phyloP scores from a whole-genome alignment of 2,113 vertebrate species.

The Hyperoodon ampullatus region DNA sequence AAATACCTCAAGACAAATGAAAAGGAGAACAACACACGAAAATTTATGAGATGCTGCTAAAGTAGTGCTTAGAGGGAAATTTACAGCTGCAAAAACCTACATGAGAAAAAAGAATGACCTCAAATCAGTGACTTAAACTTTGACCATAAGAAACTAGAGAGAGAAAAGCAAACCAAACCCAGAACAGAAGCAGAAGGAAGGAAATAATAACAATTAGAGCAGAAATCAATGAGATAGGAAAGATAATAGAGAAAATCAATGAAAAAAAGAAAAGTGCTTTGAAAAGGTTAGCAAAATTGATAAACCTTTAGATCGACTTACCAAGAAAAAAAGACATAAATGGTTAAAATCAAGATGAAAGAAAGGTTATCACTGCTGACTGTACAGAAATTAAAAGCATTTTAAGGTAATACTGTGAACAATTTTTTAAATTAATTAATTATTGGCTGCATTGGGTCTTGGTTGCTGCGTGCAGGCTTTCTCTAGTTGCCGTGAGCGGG shows the following conservation, averaged over 20 bases:
- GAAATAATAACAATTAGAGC: not conserved
- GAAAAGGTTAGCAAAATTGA: not conserved
- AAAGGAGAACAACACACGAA: not conserved
- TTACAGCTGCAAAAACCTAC: not conserved
- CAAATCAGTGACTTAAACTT: not conserved
- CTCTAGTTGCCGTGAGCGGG: too few species aligned
- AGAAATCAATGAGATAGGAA: not conserved
- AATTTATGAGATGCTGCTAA: not conserved
- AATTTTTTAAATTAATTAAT: too few species aligned
- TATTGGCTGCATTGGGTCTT: too few species aligned
- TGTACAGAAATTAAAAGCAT: not conserved
- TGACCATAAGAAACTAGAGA: not conserved
- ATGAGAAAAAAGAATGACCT: not conserved
- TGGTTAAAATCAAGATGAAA: not conserved
- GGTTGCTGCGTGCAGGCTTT: too few species aligned
- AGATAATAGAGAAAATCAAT: not conserved
- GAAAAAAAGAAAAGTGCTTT: not conserved
- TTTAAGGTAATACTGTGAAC: not conserved
- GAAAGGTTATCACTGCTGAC: not conserved
- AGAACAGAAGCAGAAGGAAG: not conserved
- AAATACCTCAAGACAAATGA: not conserved
- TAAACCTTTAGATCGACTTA: not conserved
- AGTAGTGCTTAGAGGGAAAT: not conserved
- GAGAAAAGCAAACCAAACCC: not conserved
- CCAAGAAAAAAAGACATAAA: not conserved